Evolutionary conservation across 2,113 vertebrate species (phyloP), one percentile per base, ranked within the genome.

Genomic region (Laterallus jamaicensis): DNA sequence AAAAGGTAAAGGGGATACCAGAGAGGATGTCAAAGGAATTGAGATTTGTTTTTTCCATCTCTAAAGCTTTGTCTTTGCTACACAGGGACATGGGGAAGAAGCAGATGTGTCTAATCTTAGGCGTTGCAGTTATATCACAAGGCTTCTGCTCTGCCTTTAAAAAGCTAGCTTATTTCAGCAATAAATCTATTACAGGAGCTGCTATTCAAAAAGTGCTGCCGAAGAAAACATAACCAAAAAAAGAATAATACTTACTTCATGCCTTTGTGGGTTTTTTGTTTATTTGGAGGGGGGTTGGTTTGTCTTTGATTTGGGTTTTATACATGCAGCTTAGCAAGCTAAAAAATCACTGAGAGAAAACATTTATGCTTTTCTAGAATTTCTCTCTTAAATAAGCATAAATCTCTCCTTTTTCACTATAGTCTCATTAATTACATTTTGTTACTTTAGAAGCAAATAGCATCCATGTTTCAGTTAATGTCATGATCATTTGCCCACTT

Each of bases 11-110:
- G 40, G 50, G 7, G 4, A 9, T 63, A 26, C n/a, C 49, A 71
- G 68, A 92, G 28, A 86, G 5, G 12, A n/a, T 60, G 67, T 68
- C 74, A 93, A 93, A 93, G 35, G 40, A 91, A 90, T 56, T 56
- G 31, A 17, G 9, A 80, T 79, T 39, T 78, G 3, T 77, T 86
- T 86, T 68, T 77, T 25, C 44, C 24, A 49, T 11, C 24, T 91
- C 59, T 56, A 85, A 93, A 92, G 59, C 15, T 73, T 91, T 91
- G 26, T 66, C 28, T 90, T 87, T 82, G 5, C 17, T 86, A 68
- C 58, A 84, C 17, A 52, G 28, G 20, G 39, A 42, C 54, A 16
- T 6, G 12, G 5, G 52, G n/a, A 31, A 91, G n/a, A 81, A 70
- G 31, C 2, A 92, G 50, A 73, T 0, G 0, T 70, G 31, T 6